These are phyloP conservation scores for Ptychochromis oligacanthus DNA, from an alignment of 2,113 vertebrate species.

Conservation along the genomic window DNA sequence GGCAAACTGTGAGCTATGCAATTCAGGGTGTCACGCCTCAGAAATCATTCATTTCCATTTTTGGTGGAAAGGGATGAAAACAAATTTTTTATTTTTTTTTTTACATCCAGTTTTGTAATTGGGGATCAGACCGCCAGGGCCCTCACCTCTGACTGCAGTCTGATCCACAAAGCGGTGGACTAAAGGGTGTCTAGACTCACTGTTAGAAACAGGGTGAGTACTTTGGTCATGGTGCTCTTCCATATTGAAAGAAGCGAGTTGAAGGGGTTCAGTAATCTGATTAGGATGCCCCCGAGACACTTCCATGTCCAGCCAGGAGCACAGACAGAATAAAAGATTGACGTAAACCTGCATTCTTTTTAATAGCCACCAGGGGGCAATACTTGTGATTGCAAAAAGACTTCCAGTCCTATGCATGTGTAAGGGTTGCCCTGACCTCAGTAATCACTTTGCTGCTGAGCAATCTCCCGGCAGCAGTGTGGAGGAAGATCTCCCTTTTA, in stretches of 20 bases:
- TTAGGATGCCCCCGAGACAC: background rate
- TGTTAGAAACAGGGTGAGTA: background rate
- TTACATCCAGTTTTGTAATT: background rate
- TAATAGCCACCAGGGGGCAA: too few relatives aligned
- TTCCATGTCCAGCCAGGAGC: too few relatives aligned
- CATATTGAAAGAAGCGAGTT: background rate
- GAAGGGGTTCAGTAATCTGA: background rate
- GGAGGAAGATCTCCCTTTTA: background rate
- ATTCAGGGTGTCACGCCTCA: background rate
- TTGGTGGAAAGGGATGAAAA: background rate
- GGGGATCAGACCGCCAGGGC: background rate
- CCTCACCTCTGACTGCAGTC: background rate
- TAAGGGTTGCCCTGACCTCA: background rate
- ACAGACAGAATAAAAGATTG: too few relatives aligned
- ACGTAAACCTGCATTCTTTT: too few relatives aligned
- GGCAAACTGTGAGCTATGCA: conserved; percentile 17
- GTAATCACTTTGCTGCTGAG: background rate
- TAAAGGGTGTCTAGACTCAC: background rate
- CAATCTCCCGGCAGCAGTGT: background rate
- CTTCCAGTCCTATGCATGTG: too few relatives aligned
- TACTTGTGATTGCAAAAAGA: too few relatives aligned
- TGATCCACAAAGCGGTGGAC: background rate
- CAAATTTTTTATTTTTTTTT: background rate
- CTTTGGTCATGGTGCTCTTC: background rate
- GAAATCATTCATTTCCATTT: conserved; percentile 5